These are phyloP conservation scores for Coboldia fuscipes DNA, from an alignment of 1,140 invertebrate genomes.

Conservation along the genomic window DNA sequence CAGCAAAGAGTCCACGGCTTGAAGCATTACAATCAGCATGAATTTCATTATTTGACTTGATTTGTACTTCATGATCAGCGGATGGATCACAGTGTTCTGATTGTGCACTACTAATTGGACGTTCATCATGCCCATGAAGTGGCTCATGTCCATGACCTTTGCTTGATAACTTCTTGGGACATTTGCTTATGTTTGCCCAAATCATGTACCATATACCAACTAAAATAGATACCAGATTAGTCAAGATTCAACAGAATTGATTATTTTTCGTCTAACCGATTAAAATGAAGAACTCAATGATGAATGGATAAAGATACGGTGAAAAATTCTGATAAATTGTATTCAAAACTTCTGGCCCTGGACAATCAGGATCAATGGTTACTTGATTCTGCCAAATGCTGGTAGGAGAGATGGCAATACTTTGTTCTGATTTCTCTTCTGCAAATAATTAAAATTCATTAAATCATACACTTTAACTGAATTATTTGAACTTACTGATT, in stretches of 20 bases:
- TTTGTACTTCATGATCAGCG: constrained; percentile 23
- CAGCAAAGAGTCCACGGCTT: constrained; percentile 40
- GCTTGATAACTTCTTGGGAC: constrained; percentile 10
- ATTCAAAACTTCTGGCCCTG: constrained; percentile 11
- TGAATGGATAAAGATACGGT: constrained; percentile 50
- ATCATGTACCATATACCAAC: constrained; percentile 49
- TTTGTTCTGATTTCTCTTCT: too few species aligned
- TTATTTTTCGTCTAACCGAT: constrained; percentile 28
- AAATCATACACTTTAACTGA: too few species aligned
- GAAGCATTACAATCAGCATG: constrained; percentile 50
- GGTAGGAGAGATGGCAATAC: too few species aligned
- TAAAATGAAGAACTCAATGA: constrained; percentile 50
- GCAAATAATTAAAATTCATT: too few species aligned
- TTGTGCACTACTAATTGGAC: neutral
- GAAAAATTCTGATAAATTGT: constrained; percentile 32
- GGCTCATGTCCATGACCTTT: neutral
- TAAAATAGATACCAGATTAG: constrained; percentile 13
- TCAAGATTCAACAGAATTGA: constrained; percentile 2
- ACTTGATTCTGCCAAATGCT: too few species aligned
- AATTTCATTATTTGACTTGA: constrained; percentile 34
- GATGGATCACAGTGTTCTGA: neutral
- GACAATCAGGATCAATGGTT: too few species aligned
- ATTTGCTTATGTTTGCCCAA: constrained; percentile 45
- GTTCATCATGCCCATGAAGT: neutral
- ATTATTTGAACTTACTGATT: too few species aligned